A percentile compares a stretch with the other conserved stretches of the same genome.
phyloP scores from a whole-genome alignment of 2,113 vertebrate species.

The Labeo rohita region DNA sequence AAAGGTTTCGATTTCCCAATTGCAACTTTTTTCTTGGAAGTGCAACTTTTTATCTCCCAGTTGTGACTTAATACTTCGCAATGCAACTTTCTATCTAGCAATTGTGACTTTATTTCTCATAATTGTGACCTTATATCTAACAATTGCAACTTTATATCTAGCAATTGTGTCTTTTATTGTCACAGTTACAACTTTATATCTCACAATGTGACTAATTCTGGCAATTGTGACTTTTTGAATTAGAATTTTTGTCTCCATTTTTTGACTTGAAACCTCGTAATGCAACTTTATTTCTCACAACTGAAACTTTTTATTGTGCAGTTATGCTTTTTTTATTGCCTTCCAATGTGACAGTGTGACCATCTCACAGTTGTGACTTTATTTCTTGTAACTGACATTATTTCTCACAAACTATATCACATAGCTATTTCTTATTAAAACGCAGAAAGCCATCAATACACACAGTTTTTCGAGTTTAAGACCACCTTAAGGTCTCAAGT shows the following conservation, averaged over 20 bases:
- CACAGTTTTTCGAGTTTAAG: too few relatives aligned
- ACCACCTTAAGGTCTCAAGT: too few relatives aligned
- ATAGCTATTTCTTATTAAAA: neutral
- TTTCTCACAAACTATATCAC: neutral
- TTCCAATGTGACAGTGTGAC: neutral
- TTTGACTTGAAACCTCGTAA: neutral
- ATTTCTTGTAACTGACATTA: too few relatives aligned
- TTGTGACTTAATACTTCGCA: neutral
- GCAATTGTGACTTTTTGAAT: neutral
- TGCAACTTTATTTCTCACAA: neutral
- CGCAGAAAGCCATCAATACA: too few relatives aligned
- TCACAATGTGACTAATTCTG: neutral
- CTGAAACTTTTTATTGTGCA: neutral
- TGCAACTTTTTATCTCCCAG: neutral
- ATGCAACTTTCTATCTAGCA: neutral
- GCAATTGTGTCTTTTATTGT: neutral
- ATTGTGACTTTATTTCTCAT: neutral
- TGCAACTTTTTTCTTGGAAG: neutral
- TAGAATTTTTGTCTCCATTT: neutral
- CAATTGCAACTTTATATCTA: neutral
- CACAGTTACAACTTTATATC: neutral
- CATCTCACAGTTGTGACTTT: neutral
- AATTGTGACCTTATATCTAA: neutral
- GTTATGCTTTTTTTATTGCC: neutral
- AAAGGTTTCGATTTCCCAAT: neutral